Conservation (phyloP, 2,888 invertebrate genomes). For the Sphaeridia pumilis region DNA sequence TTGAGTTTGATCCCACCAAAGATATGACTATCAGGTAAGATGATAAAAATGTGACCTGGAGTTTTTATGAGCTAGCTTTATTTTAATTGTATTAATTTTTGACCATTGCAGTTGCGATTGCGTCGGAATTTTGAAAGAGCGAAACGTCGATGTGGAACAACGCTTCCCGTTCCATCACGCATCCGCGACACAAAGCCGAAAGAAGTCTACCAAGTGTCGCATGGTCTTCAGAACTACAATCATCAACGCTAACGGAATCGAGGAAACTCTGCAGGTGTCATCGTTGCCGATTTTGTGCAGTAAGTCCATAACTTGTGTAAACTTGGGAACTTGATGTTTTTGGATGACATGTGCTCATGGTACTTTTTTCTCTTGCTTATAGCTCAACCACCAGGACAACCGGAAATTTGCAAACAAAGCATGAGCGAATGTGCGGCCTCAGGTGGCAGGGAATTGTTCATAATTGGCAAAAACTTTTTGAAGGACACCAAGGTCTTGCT, state of each 20-base stretch:
- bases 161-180: slow-evolving; percentile 72
- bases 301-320: slow-evolving; percentile 48
- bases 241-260: slow-evolving; percentile 59
- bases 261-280: slow-evolving; percentile 75
- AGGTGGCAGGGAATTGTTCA: slow-evolving; percentile 73
- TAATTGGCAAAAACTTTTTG: slow-evolving; percentile 81
- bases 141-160: slow-evolving; percentile 90
- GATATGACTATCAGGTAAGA: slow-evolving; percentile 71
- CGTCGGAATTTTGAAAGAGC: slow-evolving; percentile 87
- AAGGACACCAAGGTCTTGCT: slow-evolving; percentile 80
- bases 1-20: slow-evolving; percentile 75
- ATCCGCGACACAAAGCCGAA: slow-evolving; percentile 51
- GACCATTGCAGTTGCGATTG: slow-evolving; percentile 65
- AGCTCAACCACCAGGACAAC: slow-evolving; percentile 86
- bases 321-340: not conserved
- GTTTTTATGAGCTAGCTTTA: not conserved
- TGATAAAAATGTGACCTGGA: not conserved
- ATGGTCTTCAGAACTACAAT: slow-evolving; percentile 86
- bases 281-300: slow-evolving; percentile 87
- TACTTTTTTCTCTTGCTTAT: slow-evolving; percentile 26
- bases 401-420: slow-evolving; percentile 83
- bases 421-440: slow-evolving; percentile 62
- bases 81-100: not conserved
- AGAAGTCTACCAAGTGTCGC: slow-evolving; percentile 86
- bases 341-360: not conserved